A percentile compares a stretch with the other conserved stretches of the same genome.
Conservation (phyloP, 1,140 invertebrate genomes). For the Meloidogyne chitwoodi region DNA sequence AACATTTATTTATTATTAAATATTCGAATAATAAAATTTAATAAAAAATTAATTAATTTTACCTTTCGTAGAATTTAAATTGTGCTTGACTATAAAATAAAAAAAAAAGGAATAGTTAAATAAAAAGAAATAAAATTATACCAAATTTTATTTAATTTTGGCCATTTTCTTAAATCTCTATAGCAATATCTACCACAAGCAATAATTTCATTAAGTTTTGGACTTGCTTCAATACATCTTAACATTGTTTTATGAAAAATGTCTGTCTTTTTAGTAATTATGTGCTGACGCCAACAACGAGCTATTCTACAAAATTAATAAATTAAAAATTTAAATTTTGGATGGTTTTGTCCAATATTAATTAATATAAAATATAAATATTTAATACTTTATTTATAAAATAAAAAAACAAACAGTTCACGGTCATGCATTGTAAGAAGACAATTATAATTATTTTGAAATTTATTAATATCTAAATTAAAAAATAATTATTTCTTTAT, state of each 20-base stretch:
- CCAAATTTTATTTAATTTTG: slow-evolving; percentile 52
- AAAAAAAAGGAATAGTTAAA: not conserved
- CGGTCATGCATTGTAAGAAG: not conserved
- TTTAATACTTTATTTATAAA: too few species aligned
- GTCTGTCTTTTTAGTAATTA: slow-evolving; percentile 12
- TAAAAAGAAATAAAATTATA: slow-evolving; percentile 10
- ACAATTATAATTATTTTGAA: not conserved
- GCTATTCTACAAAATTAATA: slow-evolving; percentile 1
- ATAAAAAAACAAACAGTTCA: slow-evolving; percentile 7
- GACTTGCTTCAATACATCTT: slow-evolving; percentile 52
- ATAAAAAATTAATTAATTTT: not conserved
- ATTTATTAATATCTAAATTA: not conserved
- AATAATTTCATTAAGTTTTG: slow-evolving; percentile 55
- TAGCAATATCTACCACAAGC: slow-evolving; percentile 52
- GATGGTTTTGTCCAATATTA: too few species aligned
- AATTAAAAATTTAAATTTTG: too few species aligned
- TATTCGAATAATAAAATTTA: not conserved
- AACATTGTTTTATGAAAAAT: slow-evolving; percentile 56
- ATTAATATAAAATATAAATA: too few species aligned
- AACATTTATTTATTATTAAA: too few species aligned
- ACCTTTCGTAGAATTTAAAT: slow-evolving; percentile 50
- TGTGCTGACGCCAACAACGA: slow-evolving; percentile 27
- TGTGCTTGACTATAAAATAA: slow-evolving; percentile 41
- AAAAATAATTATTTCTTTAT: not conserved
- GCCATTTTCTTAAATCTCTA: slow-evolving; percentile 53